These are phyloP conservation scores for Rhinichthys osculus DNA, from an alignment of 2,797 vertebrate genomes.

Conservation along the genomic window DNA sequence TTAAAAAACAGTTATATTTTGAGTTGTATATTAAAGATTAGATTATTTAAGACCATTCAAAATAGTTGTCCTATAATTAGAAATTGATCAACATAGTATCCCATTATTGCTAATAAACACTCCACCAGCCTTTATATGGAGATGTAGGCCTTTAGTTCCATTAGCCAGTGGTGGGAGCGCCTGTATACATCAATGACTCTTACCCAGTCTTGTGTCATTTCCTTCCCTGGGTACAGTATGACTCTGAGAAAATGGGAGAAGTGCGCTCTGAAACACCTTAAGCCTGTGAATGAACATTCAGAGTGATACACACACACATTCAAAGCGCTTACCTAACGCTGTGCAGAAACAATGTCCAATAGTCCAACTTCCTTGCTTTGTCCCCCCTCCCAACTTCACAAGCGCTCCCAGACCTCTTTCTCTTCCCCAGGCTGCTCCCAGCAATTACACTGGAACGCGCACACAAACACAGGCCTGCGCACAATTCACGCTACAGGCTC, in stretches of 20 bases:
- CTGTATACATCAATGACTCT: conserved; percentile 77
- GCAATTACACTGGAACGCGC: conserved; percentile 70
- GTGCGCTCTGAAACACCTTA: conserved; percentile 62
- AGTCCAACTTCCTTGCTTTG: conserved; percentile 84
- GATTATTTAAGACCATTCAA: not conserved
- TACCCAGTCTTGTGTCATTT: conserved; percentile 76
- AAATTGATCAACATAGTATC: not conserved
- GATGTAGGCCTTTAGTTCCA: conserved; percentile 66
- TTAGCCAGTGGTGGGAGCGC: conserved; percentile 60
- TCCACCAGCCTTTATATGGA: conserved; percentile 13
- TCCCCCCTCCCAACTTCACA: conserved; percentile 79
- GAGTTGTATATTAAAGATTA: not conserved
- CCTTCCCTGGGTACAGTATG: conserved; percentile 74
- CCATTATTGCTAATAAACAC: not conserved
- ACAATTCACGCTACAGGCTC: not conserved
- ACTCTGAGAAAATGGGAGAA: conserved; percentile 78
- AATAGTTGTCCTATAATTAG: not conserved
- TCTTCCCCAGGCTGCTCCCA: conserved; percentile 60
- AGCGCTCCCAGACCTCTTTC: conserved; percentile 76
- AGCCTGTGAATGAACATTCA: conserved; percentile 69
- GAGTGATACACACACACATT: conserved; percentile 57
- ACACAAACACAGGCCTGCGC: conserved; percentile 59
- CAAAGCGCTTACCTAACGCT: conserved; percentile 77
- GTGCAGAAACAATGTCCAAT: conserved; percentile 81
- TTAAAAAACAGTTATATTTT: not conserved